Percentiles rank a stretch among this genome's conserved stretches.
phyloP scores from a whole-genome alignment of 2,888 invertebrate genomes.

The Chloromyia formosa region DNA sequence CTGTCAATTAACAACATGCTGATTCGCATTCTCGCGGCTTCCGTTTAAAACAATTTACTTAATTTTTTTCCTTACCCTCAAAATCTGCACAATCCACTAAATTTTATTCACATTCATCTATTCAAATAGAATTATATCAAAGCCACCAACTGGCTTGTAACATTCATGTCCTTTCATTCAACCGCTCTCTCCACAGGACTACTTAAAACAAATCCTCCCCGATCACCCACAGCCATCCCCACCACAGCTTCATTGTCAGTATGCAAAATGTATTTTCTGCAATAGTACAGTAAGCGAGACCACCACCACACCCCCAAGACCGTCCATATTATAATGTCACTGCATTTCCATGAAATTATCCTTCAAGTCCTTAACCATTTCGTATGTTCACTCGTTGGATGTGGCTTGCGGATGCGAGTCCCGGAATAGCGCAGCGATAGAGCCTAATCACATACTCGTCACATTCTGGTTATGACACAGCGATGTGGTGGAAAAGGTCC shows the following conservation, averaged over 20 bases:
- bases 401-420: conserved; percentile 18
- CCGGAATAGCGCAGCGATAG: background rate
- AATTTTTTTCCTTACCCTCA: too few species aligned
- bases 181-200: background rate
- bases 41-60: too few species aligned
- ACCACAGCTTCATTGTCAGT: conserved; percentile 3
- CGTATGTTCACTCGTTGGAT: conserved; percentile 3
- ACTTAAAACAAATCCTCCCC: background rate
- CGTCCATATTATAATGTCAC: conserved; percentile 12
- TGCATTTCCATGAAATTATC: conserved; percentile 38
- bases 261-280: conserved; percentile 31
- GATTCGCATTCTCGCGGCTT: too few species aligned
- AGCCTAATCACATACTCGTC: conserved; percentile 25
- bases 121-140: conserved; percentile 16
- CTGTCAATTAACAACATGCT: too few species aligned
- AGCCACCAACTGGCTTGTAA: conserved; percentile 9
- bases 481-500: too few species aligned
- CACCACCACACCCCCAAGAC: background rate
- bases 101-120: too few species aligned
- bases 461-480: background rate
- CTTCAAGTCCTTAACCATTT: conserved; percentile 22
- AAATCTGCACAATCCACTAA: too few species aligned
- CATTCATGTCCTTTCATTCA: conserved; percentile 16
- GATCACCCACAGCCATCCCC: background rate
- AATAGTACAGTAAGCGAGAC: background rate